A percentile compares a stretch with the other conserved stretches of the same genome.
phyloP scores from a whole-genome alignment of 2,888 invertebrate genomes.

The Melinopterus prodromus region DNA sequence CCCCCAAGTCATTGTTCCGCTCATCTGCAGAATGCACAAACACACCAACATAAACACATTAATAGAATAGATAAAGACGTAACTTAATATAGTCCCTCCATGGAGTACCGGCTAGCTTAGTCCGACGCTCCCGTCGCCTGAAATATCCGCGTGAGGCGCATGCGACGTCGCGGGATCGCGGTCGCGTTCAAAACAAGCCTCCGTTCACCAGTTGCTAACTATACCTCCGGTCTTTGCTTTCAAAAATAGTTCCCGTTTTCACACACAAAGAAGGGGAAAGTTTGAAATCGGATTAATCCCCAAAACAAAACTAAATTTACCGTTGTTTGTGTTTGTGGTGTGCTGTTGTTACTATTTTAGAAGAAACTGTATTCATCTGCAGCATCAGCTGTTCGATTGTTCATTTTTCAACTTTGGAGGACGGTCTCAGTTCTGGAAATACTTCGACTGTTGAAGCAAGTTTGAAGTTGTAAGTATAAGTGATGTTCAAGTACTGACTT shows the following conservation, averaged over 20 bases:
- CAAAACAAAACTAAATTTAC: neutral
- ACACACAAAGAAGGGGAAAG: slow-evolving; percentile 13
- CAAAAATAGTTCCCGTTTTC: slow-evolving; percentile 23
- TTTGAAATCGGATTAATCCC: neutral
- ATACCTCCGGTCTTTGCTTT: slow-evolving; percentile 24
- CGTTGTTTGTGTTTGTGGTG: neutral
- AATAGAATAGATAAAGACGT: slow-evolving; percentile 24
- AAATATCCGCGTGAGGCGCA: slow-evolving; percentile 22
- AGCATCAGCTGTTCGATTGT: neutral
- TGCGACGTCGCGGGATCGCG: slow-evolving; percentile 17
- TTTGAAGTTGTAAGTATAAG: neutral
- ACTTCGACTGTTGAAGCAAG: neutral
- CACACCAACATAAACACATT: neutral
- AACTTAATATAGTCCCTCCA: slow-evolving; percentile 19
- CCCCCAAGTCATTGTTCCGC: neutral
- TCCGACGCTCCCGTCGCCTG: slow-evolving; percentile 21
- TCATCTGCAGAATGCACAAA: neutral
- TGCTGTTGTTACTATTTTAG: neutral
- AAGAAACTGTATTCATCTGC: neutral
- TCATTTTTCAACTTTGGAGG: neutral
- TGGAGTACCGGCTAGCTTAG: slow-evolving; percentile 11
- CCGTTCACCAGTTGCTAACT: slow-evolving; percentile 17
- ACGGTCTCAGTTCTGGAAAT: neutral
- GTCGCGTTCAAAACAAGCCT: slow-evolving; percentile 15
- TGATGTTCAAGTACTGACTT: neutral